Evolutionary conservation across 2,888 invertebrate species (phyloP), one percentile per base, ranked within the genome.

Genomic region (Rhyacophila evoluta): DNA sequence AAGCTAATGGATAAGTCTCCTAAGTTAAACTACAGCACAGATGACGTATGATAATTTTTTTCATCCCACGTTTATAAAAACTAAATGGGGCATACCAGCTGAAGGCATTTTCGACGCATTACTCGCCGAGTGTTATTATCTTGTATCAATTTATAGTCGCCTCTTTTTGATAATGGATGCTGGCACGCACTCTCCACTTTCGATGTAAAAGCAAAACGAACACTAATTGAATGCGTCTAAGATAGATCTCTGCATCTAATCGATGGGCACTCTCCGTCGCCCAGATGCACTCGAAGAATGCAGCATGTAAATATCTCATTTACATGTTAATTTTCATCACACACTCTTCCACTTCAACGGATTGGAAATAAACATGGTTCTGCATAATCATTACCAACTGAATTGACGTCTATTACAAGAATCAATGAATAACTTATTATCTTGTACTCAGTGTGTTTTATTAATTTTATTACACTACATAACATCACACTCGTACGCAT

Each of bases 181-280:
- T 5, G 8, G 19, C 55, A 55, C 55, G 55, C 55, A 55, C 55
- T 25, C 55, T 55, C 4, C 2, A 15, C 41, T 15, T 25, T 55
- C 25, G 19, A 25, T 41, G 41, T 15, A 12, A 12, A 39, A 39
- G 15, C 55, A 55, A 25, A 55, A 55, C 55, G 19, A 55, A 55
- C 2, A 55, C 55, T 55, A 55, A 55, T 25, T 25, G 55, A 55
- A 39, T 19, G 55, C 55, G 25, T 8, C 19, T 55, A 25, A 55
- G 55, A 55, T 19, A 15, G 55, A 55, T 55, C 55, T 55, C 55
- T 55, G 55, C 55, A 55, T 19, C 55, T 55, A 55, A 55, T 55
- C 25, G 19, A 55, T 1, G 10, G 10, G 55, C 55, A 55, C 55
- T 55, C 19, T 8, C 5, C 10, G 10, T 6, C 29, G 2, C 2